phyloP scores from a whole-genome alignment of 2,113 vertebrate genomes.

The Piaya cayana region DNA sequence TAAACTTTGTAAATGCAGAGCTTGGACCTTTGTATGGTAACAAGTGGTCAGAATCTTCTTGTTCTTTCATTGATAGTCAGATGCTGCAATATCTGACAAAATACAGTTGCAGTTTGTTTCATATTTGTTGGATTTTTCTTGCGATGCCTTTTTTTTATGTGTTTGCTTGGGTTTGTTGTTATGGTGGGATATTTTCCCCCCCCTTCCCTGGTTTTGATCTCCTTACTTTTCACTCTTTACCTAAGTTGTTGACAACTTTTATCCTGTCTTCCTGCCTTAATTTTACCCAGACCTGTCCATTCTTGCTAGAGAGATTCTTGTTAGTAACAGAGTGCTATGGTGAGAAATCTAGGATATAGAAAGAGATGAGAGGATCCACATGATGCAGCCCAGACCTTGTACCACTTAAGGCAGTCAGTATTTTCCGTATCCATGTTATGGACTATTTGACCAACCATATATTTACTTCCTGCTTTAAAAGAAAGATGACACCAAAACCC shows the following conservation, averaged over 20 bases:
- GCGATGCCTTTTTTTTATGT: background rate
- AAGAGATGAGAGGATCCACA: background rate
- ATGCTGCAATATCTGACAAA: background rate
- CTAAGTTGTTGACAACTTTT: background rate
- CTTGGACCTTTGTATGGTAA: background rate
- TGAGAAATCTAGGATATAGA: background rate
- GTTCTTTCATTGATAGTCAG: background rate
- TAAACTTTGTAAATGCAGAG: background rate
- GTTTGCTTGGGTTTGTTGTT: background rate
- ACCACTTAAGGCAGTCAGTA: background rate
- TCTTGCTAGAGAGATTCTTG: background rate
- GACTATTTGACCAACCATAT: background rate
- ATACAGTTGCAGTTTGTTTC: background rate
- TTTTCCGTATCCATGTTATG: background rate
- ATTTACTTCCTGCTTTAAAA: background rate
- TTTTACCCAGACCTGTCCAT: background rate
- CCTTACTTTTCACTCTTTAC: background rate
- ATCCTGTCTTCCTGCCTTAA: background rate
- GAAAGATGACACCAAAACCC: background rate
- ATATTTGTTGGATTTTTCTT: background rate
- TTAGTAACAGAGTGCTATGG: background rate
- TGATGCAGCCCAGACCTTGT: background rate
- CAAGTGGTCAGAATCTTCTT: background rate
- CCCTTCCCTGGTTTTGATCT: background rate
- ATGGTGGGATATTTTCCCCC: background rate